Evolutionary conservation across 2,888 invertebrate genomes (phyloP), one percentile per base, ranked within the genome.

Genomic region (Drosophila maculinotata): DNA sequence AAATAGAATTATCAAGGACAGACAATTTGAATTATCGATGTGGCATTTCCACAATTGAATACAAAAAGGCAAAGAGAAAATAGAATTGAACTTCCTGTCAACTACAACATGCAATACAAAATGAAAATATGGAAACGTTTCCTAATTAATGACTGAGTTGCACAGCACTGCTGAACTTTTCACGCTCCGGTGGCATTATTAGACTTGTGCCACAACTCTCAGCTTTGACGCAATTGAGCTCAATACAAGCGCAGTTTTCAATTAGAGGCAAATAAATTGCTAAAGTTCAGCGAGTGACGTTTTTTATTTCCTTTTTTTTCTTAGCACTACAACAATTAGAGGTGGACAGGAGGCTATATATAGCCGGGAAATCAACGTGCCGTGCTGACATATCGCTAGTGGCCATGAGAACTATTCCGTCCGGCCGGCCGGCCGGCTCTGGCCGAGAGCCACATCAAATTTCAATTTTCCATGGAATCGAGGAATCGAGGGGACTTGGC

Each of bases 181-280:
- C n/a, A n/a, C n/a, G n/a, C n/a, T n/a, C n/a, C n/a, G n/a, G n/a
- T n/a, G n/a, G n/a, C 42, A 15, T 10, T 30, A 30, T 28, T 8
- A n/a, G 15, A 17, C 15, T 44, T 2, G 30, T 38, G 28, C 5
- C n/a, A 15, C 30, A 38, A 31, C 4, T 33, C 15, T 9, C 10
- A 45, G 45, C 36, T 48, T 62, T 51, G 68, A 57, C 68, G 60
- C 52, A 52, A 41, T n/a, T 17, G 4, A 8, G 45, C 31, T 30
- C 15, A 26, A 42, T 52, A 15, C 3, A 10, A 60, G 33, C 48
- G 38, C 42, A 33, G 54, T 39, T 64, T 60, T 60, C 63, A 82
- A 83, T 76, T 76, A 69, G 49, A 57, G 41, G 41, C 59, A 67
- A 72, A 59, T 64, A 58, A 69, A 67, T 62, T 47, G 42, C 25